Base-by-base conservation (phyloP, 2,888 invertebrate genomes). In the Agonopterix heracliana region DNA sequence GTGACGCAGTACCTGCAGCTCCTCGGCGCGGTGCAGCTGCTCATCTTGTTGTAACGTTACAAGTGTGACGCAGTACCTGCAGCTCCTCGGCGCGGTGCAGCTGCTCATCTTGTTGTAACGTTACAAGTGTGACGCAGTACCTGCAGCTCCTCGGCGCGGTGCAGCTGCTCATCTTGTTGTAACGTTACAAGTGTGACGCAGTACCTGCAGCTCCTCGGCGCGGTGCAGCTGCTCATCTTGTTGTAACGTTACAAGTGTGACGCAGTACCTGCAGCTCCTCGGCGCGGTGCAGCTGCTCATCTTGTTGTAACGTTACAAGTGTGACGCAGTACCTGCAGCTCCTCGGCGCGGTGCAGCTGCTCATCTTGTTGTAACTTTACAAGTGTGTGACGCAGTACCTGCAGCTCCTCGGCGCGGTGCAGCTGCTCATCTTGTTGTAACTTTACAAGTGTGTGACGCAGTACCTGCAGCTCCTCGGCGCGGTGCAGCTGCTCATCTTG, bases 1-100 rank as follows among this genome's bases (percentile, higher is more conserved):
- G n/a, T n/a, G n/a, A n/a, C n/a, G n/a, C n/a, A n/a, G n/a, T 17
- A 82, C 84, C 68, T 90, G 76, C 0, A 91, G 59, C 38, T 90
- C 89, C 47, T 81, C 79, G 9, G 89, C 78, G 44, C 82, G 81
- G 0, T 75, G 77, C 50, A 89, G 80, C 55, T 84, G 81, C 9
- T 86, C 35, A 72, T 67, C 60, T 83, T 87, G 51, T 90, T 76
- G 0, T n/a, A n/a, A n/a, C n/a, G n/a, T n/a, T n/a, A n/a, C n/a
- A n/a, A n/a, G n/a, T n/a, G n/a, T n/a, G n/a, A n/a, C n/a, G n/a
- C n/a, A n/a, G n/a, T 17, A 82, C 84, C 68, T 90, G 76, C 0
- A 91, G 59, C 38, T 90, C 89, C 47, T 81, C 79, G 9, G 89
- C 78, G 44, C 82, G 81, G 0, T 75, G 77, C 50, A 89, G 80